Percentiles rank a stretch among this genome's conserved stretches.
Conservation (phyloP, 1,140 invertebrate species). For the Bombus sylvicola region DNA sequence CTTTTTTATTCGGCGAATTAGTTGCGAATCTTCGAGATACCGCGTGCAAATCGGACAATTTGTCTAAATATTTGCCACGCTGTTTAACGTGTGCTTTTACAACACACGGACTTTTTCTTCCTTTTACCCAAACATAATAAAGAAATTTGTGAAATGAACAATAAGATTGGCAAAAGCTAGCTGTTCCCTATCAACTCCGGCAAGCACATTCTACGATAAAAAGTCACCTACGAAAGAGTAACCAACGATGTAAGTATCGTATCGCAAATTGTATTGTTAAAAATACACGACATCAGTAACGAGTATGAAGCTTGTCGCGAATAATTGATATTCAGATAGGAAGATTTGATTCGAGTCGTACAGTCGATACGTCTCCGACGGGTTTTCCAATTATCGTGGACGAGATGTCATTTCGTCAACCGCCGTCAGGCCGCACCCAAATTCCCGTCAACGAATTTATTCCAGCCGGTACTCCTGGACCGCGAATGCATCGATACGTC, state of each 20-base stretch:
- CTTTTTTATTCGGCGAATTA: not conserved
- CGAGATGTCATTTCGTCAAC: conserved; percentile 28
- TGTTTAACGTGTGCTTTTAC: too few relatives aligned
- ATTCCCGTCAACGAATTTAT: conserved; percentile 45
- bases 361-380: not conserved
- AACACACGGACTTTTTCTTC: too few relatives aligned
- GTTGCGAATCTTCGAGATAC: not conserved
- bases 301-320: not conserved
- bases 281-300: not conserved
- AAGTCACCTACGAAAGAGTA: not conserved
- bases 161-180: not conserved
- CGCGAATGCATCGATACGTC: conserved; percentile 37
- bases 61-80: too few relatives aligned
- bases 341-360: not conserved
- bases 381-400: conserved; percentile 32
- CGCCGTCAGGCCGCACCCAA: conserved; percentile 18
- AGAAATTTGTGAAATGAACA: not conserved
- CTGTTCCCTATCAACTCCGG: too few relatives aligned
- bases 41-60: too few relatives aligned
- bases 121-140: fast-evolving
- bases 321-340: conserved; percentile 31
- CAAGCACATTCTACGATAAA: not conserved
- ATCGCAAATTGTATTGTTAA: not conserved
- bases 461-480: not conserved
- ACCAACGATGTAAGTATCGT: not conserved